Conservation (phyloP, 2,888 invertebrate species). For the Diplolepis rosae region DNA sequence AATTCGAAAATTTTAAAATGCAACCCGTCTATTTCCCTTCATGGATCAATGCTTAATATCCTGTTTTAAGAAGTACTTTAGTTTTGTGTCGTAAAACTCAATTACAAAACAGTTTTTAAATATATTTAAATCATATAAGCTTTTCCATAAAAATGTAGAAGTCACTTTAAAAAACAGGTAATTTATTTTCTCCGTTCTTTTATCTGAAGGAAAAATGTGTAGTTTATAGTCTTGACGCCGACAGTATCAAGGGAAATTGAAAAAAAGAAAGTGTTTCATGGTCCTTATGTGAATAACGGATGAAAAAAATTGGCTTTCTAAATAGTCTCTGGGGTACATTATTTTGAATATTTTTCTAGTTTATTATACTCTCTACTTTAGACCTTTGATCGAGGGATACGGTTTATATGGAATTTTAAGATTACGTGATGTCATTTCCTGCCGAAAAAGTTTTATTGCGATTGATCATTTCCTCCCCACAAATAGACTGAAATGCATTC, state of each 20-base stretch:
- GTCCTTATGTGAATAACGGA: background rate
- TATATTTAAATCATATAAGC: too few species aligned
- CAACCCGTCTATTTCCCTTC: constrained; percentile 46
- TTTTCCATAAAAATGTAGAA: background rate
- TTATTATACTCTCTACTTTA: constrained; percentile 33
- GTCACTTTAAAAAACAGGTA: too few species aligned
- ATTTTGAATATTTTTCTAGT: constrained; percentile 31
- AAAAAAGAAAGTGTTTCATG: background rate
- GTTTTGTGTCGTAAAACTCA: constrained; percentile 33
- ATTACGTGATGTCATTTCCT: constrained; percentile 32
- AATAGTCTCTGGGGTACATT: background rate
- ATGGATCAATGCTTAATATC: constrained; percentile 46
- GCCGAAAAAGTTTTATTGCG: constrained; percentile 43
- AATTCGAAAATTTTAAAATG: constrained; percentile 33
- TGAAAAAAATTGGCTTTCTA: background rate
- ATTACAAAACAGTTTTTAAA: constrained; percentile 29
- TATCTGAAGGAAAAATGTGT: background rate
- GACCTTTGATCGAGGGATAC: constrained; percentile 10
- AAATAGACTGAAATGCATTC: constrained; percentile 45
- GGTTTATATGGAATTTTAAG: constrained; percentile 40
- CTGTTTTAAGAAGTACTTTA: constrained; percentile 39
- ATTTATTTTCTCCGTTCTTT: background rate
- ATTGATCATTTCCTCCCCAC: constrained; percentile 37
- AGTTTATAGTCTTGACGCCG: background rate
- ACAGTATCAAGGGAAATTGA: background rate